Evolutionary conservation across 2,797 vertebrate species (phyloP).

Genomic region (Syngnathus rostellatus): DNA sequence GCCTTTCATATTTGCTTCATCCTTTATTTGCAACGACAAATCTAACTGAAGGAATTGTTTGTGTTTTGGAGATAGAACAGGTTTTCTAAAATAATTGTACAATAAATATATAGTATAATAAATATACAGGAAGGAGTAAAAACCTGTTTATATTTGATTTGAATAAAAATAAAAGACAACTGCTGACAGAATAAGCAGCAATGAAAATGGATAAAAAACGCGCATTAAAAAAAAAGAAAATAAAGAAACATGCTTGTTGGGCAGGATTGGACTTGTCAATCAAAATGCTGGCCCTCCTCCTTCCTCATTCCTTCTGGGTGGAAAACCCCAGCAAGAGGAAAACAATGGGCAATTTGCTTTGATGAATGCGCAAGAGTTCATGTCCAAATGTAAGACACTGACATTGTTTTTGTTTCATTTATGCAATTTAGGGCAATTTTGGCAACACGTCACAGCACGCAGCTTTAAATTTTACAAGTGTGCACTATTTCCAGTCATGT

Average conservation of each 20-base stretch:
- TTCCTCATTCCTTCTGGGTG: constrained; percentile 1
- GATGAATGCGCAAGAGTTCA: not conserved
- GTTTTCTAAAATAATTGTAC: no score
- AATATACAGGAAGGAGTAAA: no score
- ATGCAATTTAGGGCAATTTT: not conserved
- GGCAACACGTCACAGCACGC: not conserved
- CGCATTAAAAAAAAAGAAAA: not conserved
- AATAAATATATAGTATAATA: no score
- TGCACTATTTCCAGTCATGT: not conserved
- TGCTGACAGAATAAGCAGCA: not conserved
- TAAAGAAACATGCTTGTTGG: not conserved
- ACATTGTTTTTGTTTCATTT: not conserved
- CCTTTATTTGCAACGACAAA: no score
- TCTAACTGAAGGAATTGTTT: no score
- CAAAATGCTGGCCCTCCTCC: not conserved
- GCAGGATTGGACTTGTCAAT: constrained; percentile 1
- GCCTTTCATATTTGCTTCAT: not conserved
- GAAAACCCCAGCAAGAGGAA: not conserved
- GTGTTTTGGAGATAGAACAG: no score
- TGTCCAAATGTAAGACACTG: not conserved
- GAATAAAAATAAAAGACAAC: not conserved
- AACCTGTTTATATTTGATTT: not conserved
- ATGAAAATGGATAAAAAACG: no score
- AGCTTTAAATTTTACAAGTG: not conserved
- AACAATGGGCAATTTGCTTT: not conserved